Conservation (phyloP, 2,113 vertebrate species). For the Otolemur garnettii region DNA sequence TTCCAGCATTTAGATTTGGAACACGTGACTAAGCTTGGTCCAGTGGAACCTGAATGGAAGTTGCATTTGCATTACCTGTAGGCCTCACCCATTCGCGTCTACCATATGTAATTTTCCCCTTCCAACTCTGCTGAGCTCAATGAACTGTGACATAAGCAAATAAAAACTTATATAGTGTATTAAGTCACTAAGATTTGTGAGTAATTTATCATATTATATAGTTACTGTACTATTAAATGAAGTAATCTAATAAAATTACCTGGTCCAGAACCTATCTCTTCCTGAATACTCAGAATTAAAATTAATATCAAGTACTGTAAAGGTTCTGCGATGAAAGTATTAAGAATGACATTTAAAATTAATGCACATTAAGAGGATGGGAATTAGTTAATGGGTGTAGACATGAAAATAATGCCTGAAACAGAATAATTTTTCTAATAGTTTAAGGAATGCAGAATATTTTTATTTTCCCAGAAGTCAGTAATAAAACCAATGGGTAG, state of each 20-base stretch:
- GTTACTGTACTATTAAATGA: neutral
- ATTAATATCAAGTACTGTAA: neutral
- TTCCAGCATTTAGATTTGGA: neutral
- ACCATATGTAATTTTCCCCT: neutral
- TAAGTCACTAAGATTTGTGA: neutral
- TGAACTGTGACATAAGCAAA: neutral
- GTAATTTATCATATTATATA: neutral
- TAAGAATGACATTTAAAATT: neutral
- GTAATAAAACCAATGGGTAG: neutral
- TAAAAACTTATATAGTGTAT: neutral
- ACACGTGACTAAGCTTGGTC: neutral
- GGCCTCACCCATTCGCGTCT: neutral
- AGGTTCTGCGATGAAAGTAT: neutral
- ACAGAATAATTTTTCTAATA: neutral
- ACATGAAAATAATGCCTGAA: neutral
- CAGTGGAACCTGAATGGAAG: neutral
- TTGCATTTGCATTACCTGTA: neutral
- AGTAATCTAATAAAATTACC: neutral
- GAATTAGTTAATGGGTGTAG: neutral
- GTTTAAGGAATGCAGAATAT: neutral
- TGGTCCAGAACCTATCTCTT: neutral
- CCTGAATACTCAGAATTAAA: neutral
- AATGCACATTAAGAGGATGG: neutral
- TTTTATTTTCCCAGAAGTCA: neutral
- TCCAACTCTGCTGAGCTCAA: neutral